Percentiles rank a stretch among this genome's conserved stretches.
These are phyloP conservation scores for Myrmophylax atrothorax DNA, from an alignment of 2,113 vertebrate species.

Conservation along the genomic window DNA sequence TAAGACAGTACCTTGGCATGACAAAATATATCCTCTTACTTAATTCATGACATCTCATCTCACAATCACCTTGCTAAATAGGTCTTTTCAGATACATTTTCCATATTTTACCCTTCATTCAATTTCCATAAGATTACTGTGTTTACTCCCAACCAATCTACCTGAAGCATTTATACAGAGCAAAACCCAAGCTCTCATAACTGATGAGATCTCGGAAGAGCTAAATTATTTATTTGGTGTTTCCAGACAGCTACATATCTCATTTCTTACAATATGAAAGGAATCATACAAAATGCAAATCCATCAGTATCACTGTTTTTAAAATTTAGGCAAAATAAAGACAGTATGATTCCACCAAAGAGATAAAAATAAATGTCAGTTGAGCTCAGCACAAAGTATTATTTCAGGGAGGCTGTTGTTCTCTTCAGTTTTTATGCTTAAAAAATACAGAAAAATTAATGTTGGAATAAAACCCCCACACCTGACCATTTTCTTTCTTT, in stretches of 20 bases:
- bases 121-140: background rate
- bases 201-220: background rate
- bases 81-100: background rate
- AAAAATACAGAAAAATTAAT: background rate
- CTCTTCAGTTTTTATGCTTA: background rate
- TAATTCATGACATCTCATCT: background rate
- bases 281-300: background rate
- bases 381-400: background rate
- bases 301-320: background rate
- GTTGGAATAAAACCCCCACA: background rate
- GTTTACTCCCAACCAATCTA: background rate
- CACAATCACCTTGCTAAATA: background rate
- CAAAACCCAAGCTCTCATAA: background rate
- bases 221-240: background rate
- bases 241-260: background rate
- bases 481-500: background rate
- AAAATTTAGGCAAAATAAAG: background rate
- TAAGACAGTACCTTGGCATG: background rate
- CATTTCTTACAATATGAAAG: background rate
- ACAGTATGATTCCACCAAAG: background rate
- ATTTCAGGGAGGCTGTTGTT: background rate
- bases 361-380: background rate
- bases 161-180: background rate
- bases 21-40: background rate
- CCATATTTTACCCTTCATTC: background rate